phyloP scores from a whole-genome alignment of 2,113 vertebrate species.

The Aspidoscelis tigris region DNA sequence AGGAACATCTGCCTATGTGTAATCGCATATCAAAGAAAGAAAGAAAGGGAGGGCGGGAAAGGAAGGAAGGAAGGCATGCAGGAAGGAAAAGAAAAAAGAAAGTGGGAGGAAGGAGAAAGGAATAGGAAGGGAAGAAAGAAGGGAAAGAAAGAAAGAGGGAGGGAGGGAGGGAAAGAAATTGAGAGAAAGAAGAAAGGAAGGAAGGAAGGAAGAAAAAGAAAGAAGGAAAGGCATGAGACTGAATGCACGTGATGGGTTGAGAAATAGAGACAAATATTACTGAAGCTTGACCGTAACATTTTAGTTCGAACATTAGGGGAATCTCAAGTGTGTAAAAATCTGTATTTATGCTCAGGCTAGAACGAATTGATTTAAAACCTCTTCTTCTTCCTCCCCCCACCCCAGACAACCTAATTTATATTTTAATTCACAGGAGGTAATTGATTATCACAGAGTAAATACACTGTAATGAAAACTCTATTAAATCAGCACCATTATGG shows the following conservation, averaged over 20 bases:
- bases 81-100: too few relatives aligned
- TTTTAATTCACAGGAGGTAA: slow-evolving; percentile 76
- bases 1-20: neutral
- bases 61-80: too few relatives aligned
- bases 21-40: slow-evolving; percentile 1
- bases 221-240: neutral
- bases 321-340: slow-evolving; percentile 50
- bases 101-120: too few relatives aligned
- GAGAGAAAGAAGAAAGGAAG: too few relatives aligned
- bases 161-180: too few relatives aligned
- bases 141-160: too few relatives aligned
- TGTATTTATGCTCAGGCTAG: slow-evolving; percentile 55
- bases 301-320: slow-evolving; percentile 56
- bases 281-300: slow-evolving; percentile 23
- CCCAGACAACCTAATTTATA: slow-evolving; percentile 67
- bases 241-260: slow-evolving; percentile 27
- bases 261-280: slow-evolving; percentile 29
- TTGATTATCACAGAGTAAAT: slow-evolving; percentile 75
- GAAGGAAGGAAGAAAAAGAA: slow-evolving; percentile 5
- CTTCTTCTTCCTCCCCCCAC: slow-evolving; percentile 14
- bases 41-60: neutral
- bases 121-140: too few relatives aligned
- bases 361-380: slow-evolving; percentile 64
- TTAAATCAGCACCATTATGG: slow-evolving; percentile 70
- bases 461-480: slow-evolving; percentile 67